Percentiles rank a stretch among this genome's conserved stretches.
Evolutionary conservation across 2,797 vertebrate genomes (phyloP).

Genomic region (Orestias chungarensis): DNA sequence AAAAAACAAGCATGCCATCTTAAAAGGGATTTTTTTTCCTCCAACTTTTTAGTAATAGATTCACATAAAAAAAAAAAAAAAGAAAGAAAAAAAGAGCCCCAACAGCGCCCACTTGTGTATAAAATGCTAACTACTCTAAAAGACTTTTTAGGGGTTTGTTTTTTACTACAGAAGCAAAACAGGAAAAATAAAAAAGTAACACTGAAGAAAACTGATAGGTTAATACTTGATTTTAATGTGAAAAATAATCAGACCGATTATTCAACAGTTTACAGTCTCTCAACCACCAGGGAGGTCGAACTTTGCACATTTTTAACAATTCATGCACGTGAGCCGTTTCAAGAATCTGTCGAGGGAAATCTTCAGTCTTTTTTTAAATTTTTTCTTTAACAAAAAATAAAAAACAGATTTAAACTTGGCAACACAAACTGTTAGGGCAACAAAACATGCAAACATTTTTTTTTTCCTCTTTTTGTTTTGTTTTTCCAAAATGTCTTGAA

Average conservation of each 20-base stretch:
- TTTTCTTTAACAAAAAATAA: constrained; percentile 32
- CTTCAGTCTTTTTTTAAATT: constrained; percentile 9
- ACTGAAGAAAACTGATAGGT: constrained; percentile 73
- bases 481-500: constrained; percentile 44
- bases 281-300: constrained; percentile 50
- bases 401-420: constrained; percentile 50
- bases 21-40: constrained; percentile 25
- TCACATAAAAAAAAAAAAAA: constrained; percentile 50
- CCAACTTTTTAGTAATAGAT: constrained; percentile 34
- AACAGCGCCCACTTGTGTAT: constrained; percentile 71
- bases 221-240: constrained; percentile 53
- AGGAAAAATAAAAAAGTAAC: constrained; percentile 70
- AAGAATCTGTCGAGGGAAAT: constrained; percentile 41
- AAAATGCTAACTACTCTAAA: constrained; percentile 72
- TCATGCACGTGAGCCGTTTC: constrained; percentile 67
- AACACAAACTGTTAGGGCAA: constrained; percentile 61
- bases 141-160: constrained; percentile 26
- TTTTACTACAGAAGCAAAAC: constrained; percentile 68
- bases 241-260: constrained; percentile 42
- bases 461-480: constrained; percentile 24
- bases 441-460: constrained; percentile 66
- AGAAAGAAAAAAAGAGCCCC: too few relatives aligned
- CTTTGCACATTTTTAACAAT: constrained; percentile 62
- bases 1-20: constrained; percentile 45
- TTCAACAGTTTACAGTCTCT: constrained; percentile 50